Evolutionary conservation across 2,113 vertebrate species (phyloP).

Genomic region (Pogona vitticeps): DNA sequence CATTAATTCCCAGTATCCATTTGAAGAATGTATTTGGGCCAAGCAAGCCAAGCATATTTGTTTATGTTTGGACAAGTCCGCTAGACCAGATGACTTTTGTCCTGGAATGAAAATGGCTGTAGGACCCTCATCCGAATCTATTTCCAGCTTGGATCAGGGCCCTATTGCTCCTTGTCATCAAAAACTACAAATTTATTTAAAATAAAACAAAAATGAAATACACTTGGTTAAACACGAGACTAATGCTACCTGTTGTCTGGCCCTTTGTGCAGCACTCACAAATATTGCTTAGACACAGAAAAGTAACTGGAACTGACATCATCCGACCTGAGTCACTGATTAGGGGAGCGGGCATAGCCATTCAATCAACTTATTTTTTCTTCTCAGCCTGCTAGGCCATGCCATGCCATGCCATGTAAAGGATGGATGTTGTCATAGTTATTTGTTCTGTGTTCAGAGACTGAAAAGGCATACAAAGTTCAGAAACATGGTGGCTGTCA

Average conservation of each 20-base stretch:
- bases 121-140: not conserved
- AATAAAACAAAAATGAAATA: not conserved
- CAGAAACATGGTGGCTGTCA: conserved; percentile 50
- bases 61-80: too few relatives aligned
- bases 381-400: conserved; percentile 28
- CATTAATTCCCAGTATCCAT: too few relatives aligned
- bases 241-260: not conserved
- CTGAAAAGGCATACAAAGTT: conserved; percentile 46
- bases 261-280: not conserved
- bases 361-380: not conserved
- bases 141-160: not conserved
- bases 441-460: conserved; percentile 45
- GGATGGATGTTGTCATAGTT: not conserved
- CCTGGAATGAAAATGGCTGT: not conserved
- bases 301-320: not conserved
- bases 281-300: not conserved
- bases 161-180: not conserved
- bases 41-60: too few relatives aligned
- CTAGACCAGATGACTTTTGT: not conserved
- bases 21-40: too few relatives aligned
- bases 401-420: conserved; percentile 14
- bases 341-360: not conserved
- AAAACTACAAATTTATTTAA: too few relatives aligned
- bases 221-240: not conserved
- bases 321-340: not conserved